These are phyloP conservation scores for Ptiloglossa arizonensis DNA, from an alignment of 1,140 invertebrate species.

Conservation along the genomic window DNA sequence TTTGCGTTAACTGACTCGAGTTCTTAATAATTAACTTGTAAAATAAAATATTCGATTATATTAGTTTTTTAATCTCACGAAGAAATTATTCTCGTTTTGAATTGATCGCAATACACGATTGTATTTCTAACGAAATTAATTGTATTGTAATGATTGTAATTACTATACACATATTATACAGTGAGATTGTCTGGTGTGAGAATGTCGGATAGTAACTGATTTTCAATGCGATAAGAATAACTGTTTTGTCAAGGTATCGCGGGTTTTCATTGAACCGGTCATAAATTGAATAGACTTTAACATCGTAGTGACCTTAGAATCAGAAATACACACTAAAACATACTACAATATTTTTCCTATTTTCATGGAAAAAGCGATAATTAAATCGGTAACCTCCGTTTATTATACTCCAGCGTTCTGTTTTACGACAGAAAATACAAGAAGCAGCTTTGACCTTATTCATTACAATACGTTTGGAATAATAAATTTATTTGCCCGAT, in stretches of 20 bases:
- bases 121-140: too few relatives aligned
- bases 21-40: too few relatives aligned
- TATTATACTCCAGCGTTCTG: background rate
- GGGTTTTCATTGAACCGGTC: background rate
- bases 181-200: too few relatives aligned
- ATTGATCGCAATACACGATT: too few relatives aligned
- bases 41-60: too few relatives aligned
- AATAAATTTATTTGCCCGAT: background rate
- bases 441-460: background rate
- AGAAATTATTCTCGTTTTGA: too few relatives aligned
- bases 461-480: background rate
- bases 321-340: background rate
- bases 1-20: too few relatives aligned
- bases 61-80: too few relatives aligned
- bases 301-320: background rate
- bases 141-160: background rate
- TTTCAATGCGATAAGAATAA: background rate
- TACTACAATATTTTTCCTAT: too few relatives aligned
- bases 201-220: too few relatives aligned
- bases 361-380: background rate
- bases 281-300: conserved; percentile 2
- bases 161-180: background rate
- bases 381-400: conserved; percentile 8
- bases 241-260: background rate
- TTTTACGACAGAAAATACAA: background rate